phyloP scores from a whole-genome alignment of 2,113 vertebrate species.

The Chionis minor region DNA sequence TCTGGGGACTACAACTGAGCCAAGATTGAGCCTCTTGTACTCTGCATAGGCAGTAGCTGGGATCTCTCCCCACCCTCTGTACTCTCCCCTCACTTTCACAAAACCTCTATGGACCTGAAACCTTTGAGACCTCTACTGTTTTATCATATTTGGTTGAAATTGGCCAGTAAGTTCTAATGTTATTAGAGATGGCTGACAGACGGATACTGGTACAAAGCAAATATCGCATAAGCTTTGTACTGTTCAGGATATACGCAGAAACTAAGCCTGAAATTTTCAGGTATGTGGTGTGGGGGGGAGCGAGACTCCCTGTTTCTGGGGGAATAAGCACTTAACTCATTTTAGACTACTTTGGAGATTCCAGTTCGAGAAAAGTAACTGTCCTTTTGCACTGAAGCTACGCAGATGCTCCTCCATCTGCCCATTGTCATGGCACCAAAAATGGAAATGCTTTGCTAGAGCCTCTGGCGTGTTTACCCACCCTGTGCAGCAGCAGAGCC shows the following conservation, averaged over 20 bases:
- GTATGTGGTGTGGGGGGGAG: fast-evolving
- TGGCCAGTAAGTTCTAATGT: background rate
- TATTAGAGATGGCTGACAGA: background rate
- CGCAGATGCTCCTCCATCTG: conserved; percentile 15
- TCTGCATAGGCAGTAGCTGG: background rate
- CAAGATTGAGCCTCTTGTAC: background rate
- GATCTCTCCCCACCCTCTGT: background rate
- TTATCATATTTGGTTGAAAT: background rate
- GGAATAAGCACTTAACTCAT: background rate
- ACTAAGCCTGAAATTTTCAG: background rate
- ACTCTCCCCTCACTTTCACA: background rate
- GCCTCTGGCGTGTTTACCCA: background rate
- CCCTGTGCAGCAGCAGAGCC: background rate
- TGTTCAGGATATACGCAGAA: background rate
- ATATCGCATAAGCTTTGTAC: background rate
- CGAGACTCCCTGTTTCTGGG: background rate
- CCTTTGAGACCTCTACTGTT: background rate
- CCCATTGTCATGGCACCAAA: conserved; percentile 24
- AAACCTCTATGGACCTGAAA: background rate
- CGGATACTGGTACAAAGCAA: background rate
- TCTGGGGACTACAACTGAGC: background rate
- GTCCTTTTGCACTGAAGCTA: background rate
- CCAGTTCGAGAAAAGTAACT: background rate
- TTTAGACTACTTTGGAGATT: background rate
- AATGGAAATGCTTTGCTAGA: background rate